phyloP scores from a whole-genome alignment of 2,113 vertebrate species.

The Stigmatopora nigra region DNA sequence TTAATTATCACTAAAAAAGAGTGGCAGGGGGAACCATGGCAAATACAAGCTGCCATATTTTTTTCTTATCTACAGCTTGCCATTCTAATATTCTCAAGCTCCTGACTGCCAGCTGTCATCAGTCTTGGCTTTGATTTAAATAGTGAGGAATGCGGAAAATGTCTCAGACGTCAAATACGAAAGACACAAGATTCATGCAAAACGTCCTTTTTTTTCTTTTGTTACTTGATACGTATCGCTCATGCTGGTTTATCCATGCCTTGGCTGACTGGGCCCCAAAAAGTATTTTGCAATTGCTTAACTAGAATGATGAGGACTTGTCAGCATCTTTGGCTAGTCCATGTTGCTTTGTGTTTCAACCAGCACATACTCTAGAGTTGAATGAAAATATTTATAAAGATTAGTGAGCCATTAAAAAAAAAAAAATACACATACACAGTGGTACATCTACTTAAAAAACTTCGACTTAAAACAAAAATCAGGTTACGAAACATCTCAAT shows the following conservation, averaged over 20 bases:
- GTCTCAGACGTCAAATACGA: constrained; percentile 48
- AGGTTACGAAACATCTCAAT: too few relatives aligned
- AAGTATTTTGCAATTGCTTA: constrained; percentile 37
- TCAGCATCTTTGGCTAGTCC: constrained; percentile 59
- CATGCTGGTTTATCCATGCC: constrained; percentile 68
- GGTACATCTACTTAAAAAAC: too few relatives aligned
- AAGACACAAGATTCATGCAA: constrained; percentile 68
- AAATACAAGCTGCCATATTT: constrained; percentile 40
- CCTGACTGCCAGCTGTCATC: constrained; percentile 34
- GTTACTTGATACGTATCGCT: constrained; percentile 51
- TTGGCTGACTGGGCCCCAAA: constrained; percentile 36
- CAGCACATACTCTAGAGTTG: constrained; percentile 45
- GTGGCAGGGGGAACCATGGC: constrained; percentile 50
- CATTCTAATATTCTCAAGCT: constrained; percentile 48
- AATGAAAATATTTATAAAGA: constrained; percentile 27
- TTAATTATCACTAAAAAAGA: constrained; percentile 64
- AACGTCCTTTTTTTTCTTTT: constrained; percentile 34
- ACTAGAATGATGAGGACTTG: constrained; percentile 43
- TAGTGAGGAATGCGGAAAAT: constrained; percentile 45
- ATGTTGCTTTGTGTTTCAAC: constrained; percentile 21
- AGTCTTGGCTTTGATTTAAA: constrained; percentile 20
- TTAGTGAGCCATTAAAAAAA: too few relatives aligned
- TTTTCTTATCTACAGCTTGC: constrained; percentile 37
- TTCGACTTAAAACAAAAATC: too few relatives aligned
- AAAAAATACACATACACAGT: too few relatives aligned